phyloP scores from a whole-genome alignment of 2,888 invertebrate genomes.

The Tinea pellionella region DNA sequence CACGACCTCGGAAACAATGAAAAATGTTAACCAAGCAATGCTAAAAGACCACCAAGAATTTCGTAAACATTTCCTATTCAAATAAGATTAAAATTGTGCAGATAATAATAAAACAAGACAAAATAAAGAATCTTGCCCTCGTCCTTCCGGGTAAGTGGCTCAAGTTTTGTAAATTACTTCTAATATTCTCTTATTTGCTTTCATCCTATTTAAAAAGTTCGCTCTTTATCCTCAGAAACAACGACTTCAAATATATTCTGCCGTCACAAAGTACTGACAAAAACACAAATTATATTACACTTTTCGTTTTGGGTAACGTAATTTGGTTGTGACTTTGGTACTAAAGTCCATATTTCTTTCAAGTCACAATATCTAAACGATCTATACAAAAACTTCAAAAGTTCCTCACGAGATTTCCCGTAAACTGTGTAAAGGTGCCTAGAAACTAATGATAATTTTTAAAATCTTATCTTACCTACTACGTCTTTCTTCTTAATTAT shows the following conservation, averaged over 20 bases:
- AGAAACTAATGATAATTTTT: too few species aligned
- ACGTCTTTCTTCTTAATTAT: too few species aligned
- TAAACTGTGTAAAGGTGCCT: too few species aligned
- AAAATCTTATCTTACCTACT: too few species aligned
- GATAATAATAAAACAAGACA: conserved; percentile 21
- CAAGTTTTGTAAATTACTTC: conserved; percentile 34
- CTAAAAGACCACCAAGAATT: neutral
- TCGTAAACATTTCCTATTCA: neutral
- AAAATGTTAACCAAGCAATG: neutral
- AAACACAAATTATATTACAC: conserved; percentile 3
- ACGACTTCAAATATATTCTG: neutral
- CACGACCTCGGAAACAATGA: neutral
- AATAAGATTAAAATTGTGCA: conserved; percentile 8
- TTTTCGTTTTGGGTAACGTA: neutral
- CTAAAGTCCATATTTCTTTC: neutral
- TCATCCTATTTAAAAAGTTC: conserved; percentile 11
- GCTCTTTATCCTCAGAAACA: conserved; percentile 4
- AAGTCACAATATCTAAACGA: neutral
- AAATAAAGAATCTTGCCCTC: conserved; percentile 29
- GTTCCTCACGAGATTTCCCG: neutral
- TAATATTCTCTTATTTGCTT: conserved; percentile 29
- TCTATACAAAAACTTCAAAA: neutral
- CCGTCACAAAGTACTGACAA: neutral
- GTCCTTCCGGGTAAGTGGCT: conserved; percentile 24
- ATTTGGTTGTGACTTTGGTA: neutral